phyloP scores from a whole-genome alignment of 1,140 invertebrate genomes.

The Forficula auricularia region DNA sequence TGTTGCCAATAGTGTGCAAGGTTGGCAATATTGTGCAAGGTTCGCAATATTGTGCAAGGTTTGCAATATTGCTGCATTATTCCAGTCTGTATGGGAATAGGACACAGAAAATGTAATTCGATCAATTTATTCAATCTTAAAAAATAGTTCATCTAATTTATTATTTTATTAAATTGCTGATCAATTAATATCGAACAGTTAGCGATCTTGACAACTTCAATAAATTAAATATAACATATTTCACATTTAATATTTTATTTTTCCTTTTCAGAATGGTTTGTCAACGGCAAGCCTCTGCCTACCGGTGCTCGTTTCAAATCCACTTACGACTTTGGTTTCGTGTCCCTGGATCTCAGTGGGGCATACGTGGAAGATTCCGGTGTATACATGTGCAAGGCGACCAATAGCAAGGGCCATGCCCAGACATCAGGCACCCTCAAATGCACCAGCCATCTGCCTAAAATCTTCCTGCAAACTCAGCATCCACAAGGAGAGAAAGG shows the following conservation, averaged over 20 bases:
- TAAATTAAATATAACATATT: not conserved
- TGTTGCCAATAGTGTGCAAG: no score
- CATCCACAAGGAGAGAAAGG: slow-evolving; percentile 75
- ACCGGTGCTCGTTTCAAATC: slow-evolving; percentile 64
- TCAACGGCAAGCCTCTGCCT: slow-evolving; percentile 65
- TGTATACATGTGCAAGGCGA: slow-evolving; percentile 79
- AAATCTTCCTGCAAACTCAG: slow-evolving; percentile 72
- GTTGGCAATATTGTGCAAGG: no score
- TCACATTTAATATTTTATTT: not conserved
- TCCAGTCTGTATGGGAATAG: no score
- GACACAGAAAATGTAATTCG: no score
- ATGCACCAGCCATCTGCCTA: slow-evolving; percentile 52
- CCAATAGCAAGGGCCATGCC: slow-evolving; percentile 75
- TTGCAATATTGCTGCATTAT: no score
- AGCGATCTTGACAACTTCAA: no score
- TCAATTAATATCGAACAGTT: no score
- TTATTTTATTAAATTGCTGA: no score
- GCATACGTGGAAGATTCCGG: slow-evolving; percentile 76
- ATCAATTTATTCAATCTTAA: no score
- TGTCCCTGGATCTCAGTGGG: slow-evolving; percentile 63
- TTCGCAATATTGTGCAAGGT: no score
- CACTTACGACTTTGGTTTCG: slow-evolving; percentile 77
- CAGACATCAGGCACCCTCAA: slow-evolving; percentile 71
- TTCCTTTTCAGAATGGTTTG: slow-evolving; percentile 55
- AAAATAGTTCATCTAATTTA: no score